Conservation (phyloP, 1,140 invertebrate species). For the Orchestia grillus region DNA sequence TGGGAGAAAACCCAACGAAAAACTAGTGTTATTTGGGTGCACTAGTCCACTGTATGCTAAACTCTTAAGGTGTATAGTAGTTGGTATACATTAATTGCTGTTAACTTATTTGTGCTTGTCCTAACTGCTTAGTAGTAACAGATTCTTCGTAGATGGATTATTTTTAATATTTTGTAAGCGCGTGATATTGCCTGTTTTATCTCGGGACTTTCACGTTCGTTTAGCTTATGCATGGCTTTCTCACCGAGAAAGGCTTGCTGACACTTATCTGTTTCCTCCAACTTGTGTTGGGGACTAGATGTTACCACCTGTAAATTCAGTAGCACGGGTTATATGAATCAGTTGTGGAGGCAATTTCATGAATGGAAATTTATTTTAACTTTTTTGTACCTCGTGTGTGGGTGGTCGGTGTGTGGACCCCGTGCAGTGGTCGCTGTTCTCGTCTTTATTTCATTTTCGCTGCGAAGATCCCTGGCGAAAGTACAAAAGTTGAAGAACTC, state of each 20-base stretch:
- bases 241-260: background rate
- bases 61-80: background rate
- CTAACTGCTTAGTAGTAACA: background rate
- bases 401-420: background rate
- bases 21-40: background rate
- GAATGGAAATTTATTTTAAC: no score
- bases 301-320: background rate
- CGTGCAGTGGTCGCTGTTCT: background rate
- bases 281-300: background rate
- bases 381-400: background rate
- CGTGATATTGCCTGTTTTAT: background rate
- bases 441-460: background rate
- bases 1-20: no score
- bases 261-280: background rate
- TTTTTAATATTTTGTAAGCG: background rate
- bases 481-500: background rate
- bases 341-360: background rate
- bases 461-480: background rate
- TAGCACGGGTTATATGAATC: background rate
- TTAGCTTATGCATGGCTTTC: background rate
- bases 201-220: background rate
- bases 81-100: background rate
- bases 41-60: background rate
- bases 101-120: slow-evolving; percentile 9
- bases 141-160: background rate